Conservation (phyloP, 1,140 invertebrate genomes). For the Caerostris extrusa region DNA sequence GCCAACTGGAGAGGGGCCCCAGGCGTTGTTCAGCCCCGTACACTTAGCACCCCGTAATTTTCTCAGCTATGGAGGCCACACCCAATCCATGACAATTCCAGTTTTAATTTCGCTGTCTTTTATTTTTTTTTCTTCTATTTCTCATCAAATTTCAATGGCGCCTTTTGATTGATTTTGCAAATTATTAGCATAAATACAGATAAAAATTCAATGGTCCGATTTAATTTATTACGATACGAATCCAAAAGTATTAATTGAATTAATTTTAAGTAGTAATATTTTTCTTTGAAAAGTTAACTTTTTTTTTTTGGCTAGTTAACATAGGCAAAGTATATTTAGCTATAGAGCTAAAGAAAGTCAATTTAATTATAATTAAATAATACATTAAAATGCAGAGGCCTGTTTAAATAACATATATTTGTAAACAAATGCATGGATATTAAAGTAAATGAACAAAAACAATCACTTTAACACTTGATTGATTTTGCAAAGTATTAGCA, state of each 20-base stretch:
- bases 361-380: too few relatives aligned
- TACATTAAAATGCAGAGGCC: too few relatives aligned
- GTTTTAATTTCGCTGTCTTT: neutral
- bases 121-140: neutral
- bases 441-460: too few relatives aligned
- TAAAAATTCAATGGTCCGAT: neutral
- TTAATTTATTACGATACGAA: neutral
- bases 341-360: too few relatives aligned
- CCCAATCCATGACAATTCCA: conserved; percentile 13
- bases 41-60: conserved; percentile 50
- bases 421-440: too few relatives aligned
- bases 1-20: conserved; percentile 6
- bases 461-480: too few relatives aligned
- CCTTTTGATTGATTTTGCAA: neutral
- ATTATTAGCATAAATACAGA: neutral
- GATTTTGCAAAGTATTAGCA: too few relatives aligned
- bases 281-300: too few relatives aligned
- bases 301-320: too few relatives aligned
- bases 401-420: too few relatives aligned
- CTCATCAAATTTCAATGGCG: neutral
- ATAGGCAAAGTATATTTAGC: too few relatives aligned
- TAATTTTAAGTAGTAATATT: too few relatives aligned
- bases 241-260: neutral
- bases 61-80: conserved; percentile 4
- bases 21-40: conserved; percentile 44